Evolutionary conservation across 1,140 invertebrate genomes (phyloP), one percentile per base, ranked within the genome.

Genomic region (Temnothorax longispinosus): DNA sequence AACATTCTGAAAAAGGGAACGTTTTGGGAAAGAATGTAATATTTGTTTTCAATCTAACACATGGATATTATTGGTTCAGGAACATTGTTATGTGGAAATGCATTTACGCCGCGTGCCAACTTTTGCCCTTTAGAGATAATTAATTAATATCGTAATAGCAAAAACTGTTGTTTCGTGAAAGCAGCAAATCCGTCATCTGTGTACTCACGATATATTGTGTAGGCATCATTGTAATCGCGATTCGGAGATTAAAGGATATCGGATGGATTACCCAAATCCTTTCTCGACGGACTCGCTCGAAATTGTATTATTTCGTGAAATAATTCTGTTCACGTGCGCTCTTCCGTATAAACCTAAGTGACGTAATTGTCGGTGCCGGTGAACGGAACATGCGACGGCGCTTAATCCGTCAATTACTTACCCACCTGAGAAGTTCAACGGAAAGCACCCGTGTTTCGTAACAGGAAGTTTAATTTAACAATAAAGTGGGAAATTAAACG

Each of bases 371-470:
- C 54, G 41, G 4, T 21, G 50, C 50, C 50, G 44, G 0, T 67
- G 52, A 82, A 82, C 13, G 41, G 1, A 74, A 27, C 13, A 50
- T n/a, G 35, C 50, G n/a, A 72, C 11, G n/a, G 7, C 41, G 38
- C 18, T 72, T 35, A 71, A 82, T 72, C 27, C 38, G 11, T 58
- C 52, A 60, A 58, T 82, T 82, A 56, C 60, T 82, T 82, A 56
- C 60, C 11, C 15, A 58, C 41, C 67, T 72, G 38, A 50, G 21
- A 56, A 58, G 11, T 60, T 74, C 5, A 10, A 0, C 5, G 50
- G 13, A 69, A 80, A 82, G 41, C 2, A 41, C 38, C 41, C 7
- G 18, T 18, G 15, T 82, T 72, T 82, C 27, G 69, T 50, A 50
- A 84, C 6, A 38, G 3, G 27, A 60, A 38, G 10, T 4, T 62